Evolutionary conservation across 2,888 invertebrate genomes (phyloP), one percentile per base, ranked within the genome.

Genomic region (Physocephala rufipes): DNA sequence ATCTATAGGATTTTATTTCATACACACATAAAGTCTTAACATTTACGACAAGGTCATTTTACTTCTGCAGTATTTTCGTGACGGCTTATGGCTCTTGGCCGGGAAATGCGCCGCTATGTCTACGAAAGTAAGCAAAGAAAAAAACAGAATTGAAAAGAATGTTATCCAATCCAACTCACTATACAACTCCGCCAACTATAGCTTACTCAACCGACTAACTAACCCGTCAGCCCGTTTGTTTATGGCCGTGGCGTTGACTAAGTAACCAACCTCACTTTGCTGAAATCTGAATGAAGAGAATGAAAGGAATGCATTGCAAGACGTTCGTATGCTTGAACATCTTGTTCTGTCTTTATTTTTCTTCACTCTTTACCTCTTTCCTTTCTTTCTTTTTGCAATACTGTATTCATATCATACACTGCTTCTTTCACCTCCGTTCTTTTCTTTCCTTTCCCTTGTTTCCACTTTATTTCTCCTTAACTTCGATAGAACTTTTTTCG

Each of bases 1-100:
- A 51, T 51, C 36, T 9, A 36, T 36, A 5, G 51, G 21, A 19
- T 51, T 19, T 30, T 36, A 1, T 3, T 21, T 13, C 36, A 16
- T 36, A 30, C 21, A 30, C 43, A 43, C 30, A 28, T 3, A n/a
- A 36, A 62, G n/a, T 19, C 16, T 26, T 13, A 47, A 47, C 63
- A 36, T 26, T 36, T n/a, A 43, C 45, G 67, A 58, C 67, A 67
- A 67, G 67, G 67, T 67, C 67, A 67, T 43, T 58, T 67, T 12
- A 26, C 16, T 66, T 21, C 43, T 43, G 55, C 66, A 55, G 55
- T 53, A 24, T 15, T n/a, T 55, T 43, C 55, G 65, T 66, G 43
- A 28, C 55, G 45, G 26, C 13, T 28, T 58, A 28, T 28, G 26
- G 58, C 67, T 55, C 58, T 65, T 7, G 13, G 36, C 53, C 19